Conservation (phyloP, 2,888 invertebrate species). For the Pristionchus maxplancki region DNA sequence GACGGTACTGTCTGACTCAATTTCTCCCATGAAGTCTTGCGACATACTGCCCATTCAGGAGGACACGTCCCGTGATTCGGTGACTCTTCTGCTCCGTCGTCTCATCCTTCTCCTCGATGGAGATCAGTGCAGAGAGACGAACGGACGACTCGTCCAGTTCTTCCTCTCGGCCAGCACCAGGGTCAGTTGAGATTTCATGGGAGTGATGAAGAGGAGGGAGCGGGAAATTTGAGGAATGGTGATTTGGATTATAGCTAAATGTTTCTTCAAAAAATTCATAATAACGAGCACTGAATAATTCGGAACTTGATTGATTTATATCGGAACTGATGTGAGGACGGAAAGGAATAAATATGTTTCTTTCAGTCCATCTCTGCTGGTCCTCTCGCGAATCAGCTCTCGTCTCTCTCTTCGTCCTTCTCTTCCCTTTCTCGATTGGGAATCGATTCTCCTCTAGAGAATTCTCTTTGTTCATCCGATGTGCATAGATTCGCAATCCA, state of each 20-base stretch:
- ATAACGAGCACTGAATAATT: not conserved
- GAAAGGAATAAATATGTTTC: too few species aligned
- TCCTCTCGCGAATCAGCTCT: conserved; percentile 56
- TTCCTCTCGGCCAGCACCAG: conserved; percentile 61
- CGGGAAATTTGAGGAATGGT: too few species aligned
- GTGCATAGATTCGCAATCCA: conserved; percentile 64
- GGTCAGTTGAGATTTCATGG: conserved; percentile 51
- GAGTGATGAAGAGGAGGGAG: too few species aligned
- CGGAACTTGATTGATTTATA: not conserved
- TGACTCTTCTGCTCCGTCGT: conserved; percentile 57
- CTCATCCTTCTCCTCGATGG: conserved; percentile 57
- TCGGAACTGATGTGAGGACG: too few species aligned
- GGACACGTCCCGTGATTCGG: conserved; percentile 35
- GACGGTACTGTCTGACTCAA: not conserved
- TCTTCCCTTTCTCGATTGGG: conserved; percentile 56
- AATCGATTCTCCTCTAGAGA: conserved; percentile 58
- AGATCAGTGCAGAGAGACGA: conserved; percentile 55
- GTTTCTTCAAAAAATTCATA: too few species aligned
- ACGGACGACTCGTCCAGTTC: conserved; percentile 61
- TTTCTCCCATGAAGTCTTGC: not conserved
- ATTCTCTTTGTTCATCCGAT: conserved; percentile 63
- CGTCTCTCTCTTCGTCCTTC: conserved; percentile 62
- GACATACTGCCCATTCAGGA: too few species aligned
- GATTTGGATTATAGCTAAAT: too few species aligned
- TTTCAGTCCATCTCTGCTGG: conserved; percentile 16